A percentile compares a stretch with the other conserved stretches of the same genome.
Conservation (phyloP, 2,888 invertebrate species). For the Melanostoma scalare region DNA sequence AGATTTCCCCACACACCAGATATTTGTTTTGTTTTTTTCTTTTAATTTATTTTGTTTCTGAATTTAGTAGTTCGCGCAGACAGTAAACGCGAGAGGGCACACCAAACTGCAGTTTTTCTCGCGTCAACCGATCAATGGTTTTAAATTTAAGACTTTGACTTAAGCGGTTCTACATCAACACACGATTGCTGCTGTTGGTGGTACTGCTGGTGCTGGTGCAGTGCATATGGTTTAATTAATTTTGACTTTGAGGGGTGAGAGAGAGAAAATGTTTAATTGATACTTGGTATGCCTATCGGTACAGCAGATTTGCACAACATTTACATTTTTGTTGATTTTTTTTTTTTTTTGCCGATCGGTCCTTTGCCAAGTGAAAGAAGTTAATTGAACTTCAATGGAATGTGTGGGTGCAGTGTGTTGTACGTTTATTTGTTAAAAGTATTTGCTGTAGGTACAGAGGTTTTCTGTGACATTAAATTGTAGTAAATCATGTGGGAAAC, state of each 20-base stretch:
- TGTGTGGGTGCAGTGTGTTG: constrained; percentile 67
- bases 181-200: constrained; percentile 7
- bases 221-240: constrained; percentile 70
- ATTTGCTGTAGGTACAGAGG: constrained; percentile 28
- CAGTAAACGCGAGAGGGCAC: constrained; percentile 40
- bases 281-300: constrained; percentile 54
- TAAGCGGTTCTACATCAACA: constrained; percentile 1
- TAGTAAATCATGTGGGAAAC: constrained; percentile 68
- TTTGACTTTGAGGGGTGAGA: constrained; percentile 40
- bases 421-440: constrained; percentile 45
- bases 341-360: constrained; percentile 13
- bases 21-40: neutral
- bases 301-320: constrained; percentile 57
- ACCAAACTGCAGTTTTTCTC: constrained; percentile 17
- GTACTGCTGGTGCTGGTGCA: neutral
- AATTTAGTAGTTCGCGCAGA: constrained; percentile 45
- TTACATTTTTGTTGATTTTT: constrained; percentile 47
- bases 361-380: constrained; percentile 54
- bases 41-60: constrained; percentile 1
- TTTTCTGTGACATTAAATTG: constrained; percentile 65
- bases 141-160: constrained; percentile 38
- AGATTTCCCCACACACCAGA: constrained; percentile 60
- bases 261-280: constrained; percentile 58
- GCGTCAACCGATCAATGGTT: constrained; percentile 40
- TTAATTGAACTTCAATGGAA: constrained; percentile 66